Base-by-base conservation (phyloP, 2,797 vertebrate genomes). In the Morelia viridis region DNA sequence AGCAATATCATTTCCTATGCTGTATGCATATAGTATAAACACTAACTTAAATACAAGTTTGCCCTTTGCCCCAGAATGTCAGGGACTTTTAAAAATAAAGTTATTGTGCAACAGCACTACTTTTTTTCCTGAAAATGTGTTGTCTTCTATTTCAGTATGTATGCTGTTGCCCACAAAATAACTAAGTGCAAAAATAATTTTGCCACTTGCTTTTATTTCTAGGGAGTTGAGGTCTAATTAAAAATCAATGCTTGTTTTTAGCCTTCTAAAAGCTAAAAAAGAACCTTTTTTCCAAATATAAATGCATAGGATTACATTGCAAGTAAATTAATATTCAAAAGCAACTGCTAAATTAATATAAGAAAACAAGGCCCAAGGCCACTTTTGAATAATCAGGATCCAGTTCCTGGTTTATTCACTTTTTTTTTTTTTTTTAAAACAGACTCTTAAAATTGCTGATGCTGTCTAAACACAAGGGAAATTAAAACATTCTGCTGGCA, bases 401-500 rank as follows among this genome's bases (percentile, higher is more conserved):
- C 22, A 87, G 0, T 0, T 80, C 65, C 0, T 3, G 41, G 11
- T 92, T 94, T 94, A 91, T 89, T 76, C 76, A 22, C n/a, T 84
- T 60, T 61, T 11, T 19, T 17, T 9, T 31, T 3, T n/a, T n/a
- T n/a, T n/a, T n/a, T n/a, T 41, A 1, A 28, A 94, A 94, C 93
- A 35, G 26, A 64, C 12, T 93, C 91, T 92, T 88, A 87, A 56
- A 58, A 95, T 94, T 95, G 94, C 92, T 93, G 58, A n/a, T 89
- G 80, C 41, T 31, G 50, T 57, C 58, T 46, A 91, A 90, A 92
- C 95, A 87, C 13, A 0, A 71, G 96, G 95, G 95, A 96, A 97
- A 96, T 96, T 93, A 96, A 95, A 95, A 94, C 76, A 89, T 41
- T 1, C 92, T 95, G 86, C 90, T 93, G 86, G 88, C 85, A 65